Conservation (phyloP, 2,113 vertebrate genomes). For the Saiga tatarica region DNA sequence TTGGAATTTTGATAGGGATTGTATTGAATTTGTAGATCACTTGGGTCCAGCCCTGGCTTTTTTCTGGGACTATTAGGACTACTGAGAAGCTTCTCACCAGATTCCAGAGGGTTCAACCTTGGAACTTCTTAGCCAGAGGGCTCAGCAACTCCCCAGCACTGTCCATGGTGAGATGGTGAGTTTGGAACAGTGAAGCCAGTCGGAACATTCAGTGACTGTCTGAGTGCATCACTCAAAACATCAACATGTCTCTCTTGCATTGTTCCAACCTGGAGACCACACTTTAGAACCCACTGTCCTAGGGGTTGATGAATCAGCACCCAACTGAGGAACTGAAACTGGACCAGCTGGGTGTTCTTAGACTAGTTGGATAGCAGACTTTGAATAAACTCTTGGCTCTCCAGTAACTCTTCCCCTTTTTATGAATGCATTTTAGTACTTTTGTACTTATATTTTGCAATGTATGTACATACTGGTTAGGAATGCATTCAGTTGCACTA, state of each 20-base stretch:
- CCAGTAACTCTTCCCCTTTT: neutral
- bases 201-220: neutral
- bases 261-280: slow-evolving; percentile 33
- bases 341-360: slow-evolving; percentile 45
- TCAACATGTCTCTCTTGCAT: neutral
- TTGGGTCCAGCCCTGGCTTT: neutral
- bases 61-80: neutral
- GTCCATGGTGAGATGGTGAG: neutral
- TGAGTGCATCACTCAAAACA: neutral
- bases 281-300: slow-evolving; percentile 14
- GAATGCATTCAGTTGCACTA: neutral
- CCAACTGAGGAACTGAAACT: slow-evolving; percentile 22
- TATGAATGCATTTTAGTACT: neutral
- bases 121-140: neutral
- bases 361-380: neutral
- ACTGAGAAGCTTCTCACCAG: neutral
- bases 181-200: neutral
- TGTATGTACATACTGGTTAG: neutral
- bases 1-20: neutral
- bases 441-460: neutral
- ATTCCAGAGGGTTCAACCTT: neutral
- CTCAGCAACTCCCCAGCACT: neutral
- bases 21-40: neutral
- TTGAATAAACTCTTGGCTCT: slow-evolving; percentile 20
- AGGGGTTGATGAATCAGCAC: slow-evolving; percentile 40